phyloP scores from a whole-genome alignment of 2,888 invertebrate species.

The Bugula neritina region DNA sequence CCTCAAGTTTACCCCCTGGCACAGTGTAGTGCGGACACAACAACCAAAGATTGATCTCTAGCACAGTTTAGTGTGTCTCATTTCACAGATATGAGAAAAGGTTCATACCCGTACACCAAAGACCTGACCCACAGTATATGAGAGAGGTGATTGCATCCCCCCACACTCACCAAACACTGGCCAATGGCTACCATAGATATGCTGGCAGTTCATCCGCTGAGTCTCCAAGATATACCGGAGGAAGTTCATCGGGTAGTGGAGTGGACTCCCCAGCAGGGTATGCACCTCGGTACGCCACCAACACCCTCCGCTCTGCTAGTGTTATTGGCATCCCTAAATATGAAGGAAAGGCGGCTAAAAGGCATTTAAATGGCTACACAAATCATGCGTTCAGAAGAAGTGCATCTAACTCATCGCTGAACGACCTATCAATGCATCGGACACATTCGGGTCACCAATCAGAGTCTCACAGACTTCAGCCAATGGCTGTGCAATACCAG shows the following conservation, averaged over 20 bases:
- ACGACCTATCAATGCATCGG: background rate
- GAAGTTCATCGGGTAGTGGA: background rate
- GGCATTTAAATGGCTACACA: background rate
- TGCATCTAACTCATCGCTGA: background rate
- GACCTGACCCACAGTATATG: background rate
- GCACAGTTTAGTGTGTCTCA: no score
- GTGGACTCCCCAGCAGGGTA: background rate
- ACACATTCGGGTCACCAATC: background rate
- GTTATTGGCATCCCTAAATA: background rate
- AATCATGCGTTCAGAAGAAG: conserved; percentile 9
- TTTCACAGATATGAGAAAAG: conserved; percentile 17
- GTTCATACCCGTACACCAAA: background rate
- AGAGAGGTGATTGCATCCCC: background rate
- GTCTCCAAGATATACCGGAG: background rate
- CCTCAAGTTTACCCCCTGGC: no score
- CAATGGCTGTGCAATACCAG: no score
- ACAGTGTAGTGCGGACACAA: no score
- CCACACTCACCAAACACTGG: background rate
- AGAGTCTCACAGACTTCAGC: no score
- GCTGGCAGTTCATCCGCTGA: background rate
- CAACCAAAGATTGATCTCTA: no score
- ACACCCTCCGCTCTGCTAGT: background rate
- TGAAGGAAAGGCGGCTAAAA: background rate
- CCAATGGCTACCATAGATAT: background rate
- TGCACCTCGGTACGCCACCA: background rate